A percentile compares a stretch with the other conserved stretches of the same genome.
These are phyloP conservation scores for Mimas tiliae DNA, from an alignment of 2,888 invertebrate genomes.

Conservation along the genomic window DNA sequence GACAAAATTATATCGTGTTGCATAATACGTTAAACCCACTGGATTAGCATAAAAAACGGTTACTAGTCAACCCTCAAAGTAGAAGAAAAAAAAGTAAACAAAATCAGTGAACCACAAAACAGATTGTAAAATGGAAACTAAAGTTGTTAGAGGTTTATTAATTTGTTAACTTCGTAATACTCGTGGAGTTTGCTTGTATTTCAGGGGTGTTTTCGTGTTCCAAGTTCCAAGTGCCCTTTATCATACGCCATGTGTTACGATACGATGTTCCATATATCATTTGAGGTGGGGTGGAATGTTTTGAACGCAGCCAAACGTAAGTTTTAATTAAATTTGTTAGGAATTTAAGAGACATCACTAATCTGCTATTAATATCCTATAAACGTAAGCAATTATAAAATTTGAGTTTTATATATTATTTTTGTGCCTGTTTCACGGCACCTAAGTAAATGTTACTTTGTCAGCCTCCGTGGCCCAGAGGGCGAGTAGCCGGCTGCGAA, in stretches of 20 bases:
- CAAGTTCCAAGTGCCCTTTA: not conserved
- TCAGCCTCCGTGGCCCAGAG: too few species aligned
- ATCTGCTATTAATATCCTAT: not conserved
- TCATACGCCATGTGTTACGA: constrained; percentile 10
- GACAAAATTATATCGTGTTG: too few species aligned
- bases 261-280: not conserved
- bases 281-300: constrained; percentile 8
- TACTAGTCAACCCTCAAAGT: not conserved
- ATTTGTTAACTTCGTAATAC: constrained; percentile 16
- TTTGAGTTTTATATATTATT: too few species aligned
- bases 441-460: too few species aligned
- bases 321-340: not conserved
- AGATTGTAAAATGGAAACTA: constrained; percentile 2
- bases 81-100: not conserved
- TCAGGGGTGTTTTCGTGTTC: not conserved
- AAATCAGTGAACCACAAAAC: constrained; percentile 3
- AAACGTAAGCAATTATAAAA: too few species aligned
- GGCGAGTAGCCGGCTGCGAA: too few species aligned
- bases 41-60: too few species aligned
- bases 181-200: constrained; percentile 12
- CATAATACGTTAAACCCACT: too few species aligned
- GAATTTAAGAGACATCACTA: not conserved
- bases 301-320: not conserved
- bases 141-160: not conserved
- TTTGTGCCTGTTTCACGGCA: too few species aligned